These are phyloP conservation scores for Podargus strigoides DNA, from an alignment of 2,797 vertebrate genomes.

Conservation along the genomic window DNA sequence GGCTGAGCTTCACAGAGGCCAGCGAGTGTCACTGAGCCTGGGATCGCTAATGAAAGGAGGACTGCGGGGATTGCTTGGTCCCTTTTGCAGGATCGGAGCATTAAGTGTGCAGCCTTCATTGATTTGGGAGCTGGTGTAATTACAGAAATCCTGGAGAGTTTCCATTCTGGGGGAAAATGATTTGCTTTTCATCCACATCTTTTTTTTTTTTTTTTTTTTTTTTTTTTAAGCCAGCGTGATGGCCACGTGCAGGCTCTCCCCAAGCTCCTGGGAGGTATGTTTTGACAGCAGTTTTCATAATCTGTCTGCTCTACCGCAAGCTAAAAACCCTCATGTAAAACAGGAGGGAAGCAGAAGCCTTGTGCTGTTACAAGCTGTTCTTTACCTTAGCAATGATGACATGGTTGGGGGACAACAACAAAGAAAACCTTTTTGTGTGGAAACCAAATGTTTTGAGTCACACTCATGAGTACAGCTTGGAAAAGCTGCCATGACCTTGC, in stretches of 20 bases:
- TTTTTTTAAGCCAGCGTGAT: accelerated
- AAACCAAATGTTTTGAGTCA: accelerated
- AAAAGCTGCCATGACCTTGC: accelerated
- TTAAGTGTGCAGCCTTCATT: accelerated
- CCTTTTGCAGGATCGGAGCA: neutral
- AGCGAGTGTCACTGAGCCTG: accelerated
- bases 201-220: too few relatives aligned
- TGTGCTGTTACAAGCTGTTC: neutral
- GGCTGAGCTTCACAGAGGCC: neutral
- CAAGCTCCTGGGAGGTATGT: neutral
- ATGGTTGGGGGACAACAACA: neutral
- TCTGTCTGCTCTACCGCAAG: too few relatives aligned
- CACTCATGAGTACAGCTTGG: neutral
- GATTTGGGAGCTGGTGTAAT: neutral
- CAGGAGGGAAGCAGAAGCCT: neutral
- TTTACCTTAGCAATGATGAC: neutral
- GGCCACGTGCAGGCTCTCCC: neutral
- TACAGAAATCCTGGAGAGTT: neutral
- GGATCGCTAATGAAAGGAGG: neutral
- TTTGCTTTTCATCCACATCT: neutral
- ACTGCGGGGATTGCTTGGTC: accelerated
- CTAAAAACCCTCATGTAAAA: neutral
- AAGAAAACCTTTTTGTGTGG: neutral
- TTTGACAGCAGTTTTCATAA: neutral
- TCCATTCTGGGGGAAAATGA: neutral